A percentile compares a stretch with the other conserved stretches of the same genome.
phyloP scores from a whole-genome alignment of 92 coral and sea anemone species.

The Epizoanthus illoricatus region DNA sequence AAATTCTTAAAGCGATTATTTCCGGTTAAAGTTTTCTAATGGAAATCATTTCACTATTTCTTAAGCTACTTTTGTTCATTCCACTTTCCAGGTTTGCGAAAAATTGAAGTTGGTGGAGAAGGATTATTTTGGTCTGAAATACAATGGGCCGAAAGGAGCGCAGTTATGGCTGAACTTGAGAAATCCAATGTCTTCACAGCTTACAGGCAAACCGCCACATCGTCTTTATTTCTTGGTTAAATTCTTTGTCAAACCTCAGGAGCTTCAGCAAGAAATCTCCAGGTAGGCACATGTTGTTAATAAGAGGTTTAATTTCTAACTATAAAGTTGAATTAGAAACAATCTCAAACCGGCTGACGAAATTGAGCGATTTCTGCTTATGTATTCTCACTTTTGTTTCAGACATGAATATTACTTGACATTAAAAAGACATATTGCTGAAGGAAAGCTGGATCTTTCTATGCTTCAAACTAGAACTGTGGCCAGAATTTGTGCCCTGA shows the following conservation, averaged over 20 bases:
- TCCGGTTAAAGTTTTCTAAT: constrained; percentile 24
- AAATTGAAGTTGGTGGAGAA: constrained; percentile 84
- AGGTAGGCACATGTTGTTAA: constrained; percentile 67
- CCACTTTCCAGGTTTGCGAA: constrained; percentile 83
- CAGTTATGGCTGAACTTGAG: constrained; percentile 92
- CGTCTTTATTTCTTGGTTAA: constrained; percentile 91
- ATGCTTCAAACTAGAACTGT: constrained; percentile 83
- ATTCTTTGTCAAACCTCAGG: constrained; percentile 98
- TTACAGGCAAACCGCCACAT: constrained; percentile 91
- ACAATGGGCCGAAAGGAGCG: constrained; percentile 85
- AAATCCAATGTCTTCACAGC: constrained; percentile 87
- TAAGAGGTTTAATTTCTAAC: constrained; percentile 33
- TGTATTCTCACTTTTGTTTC: constrained; percentile 27
- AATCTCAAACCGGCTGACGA: neutral
- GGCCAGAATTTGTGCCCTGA: constrained; percentile 82
- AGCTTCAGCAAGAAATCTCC: constrained; percentile 97
- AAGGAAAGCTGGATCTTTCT: constrained; percentile 86
- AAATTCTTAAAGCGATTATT: constrained; percentile 36
- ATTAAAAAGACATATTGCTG: constrained; percentile 74
- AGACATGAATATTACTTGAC: constrained; percentile 94
- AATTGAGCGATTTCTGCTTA: neutral
- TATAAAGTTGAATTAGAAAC: neutral
- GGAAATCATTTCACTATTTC: constrained; percentile 12
- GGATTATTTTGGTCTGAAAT: constrained; percentile 95
- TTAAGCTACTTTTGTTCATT: constrained; percentile 1